Conservation (phyloP, 2,797 vertebrate species). For the Mormyrus proboscirostris region DNA sequence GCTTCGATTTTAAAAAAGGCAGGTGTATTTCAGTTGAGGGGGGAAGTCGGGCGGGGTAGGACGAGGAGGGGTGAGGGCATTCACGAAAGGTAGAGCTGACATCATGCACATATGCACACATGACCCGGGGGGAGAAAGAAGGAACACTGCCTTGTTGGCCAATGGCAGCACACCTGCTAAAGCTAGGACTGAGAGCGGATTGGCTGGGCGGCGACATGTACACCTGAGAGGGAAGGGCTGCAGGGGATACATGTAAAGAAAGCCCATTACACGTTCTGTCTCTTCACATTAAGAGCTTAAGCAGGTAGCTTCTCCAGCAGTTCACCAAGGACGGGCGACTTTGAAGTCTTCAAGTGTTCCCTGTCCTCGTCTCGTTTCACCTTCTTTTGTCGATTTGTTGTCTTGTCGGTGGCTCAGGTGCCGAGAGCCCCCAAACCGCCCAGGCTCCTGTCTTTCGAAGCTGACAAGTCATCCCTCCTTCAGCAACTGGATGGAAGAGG, state of each 20-base stretch:
- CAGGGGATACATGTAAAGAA: constrained; percentile 70
- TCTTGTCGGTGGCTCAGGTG: constrained; percentile 25
- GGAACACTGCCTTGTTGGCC: constrained; percentile 51
- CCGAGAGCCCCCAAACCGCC: constrained; percentile 21
- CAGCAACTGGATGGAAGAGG: constrained; percentile 55
- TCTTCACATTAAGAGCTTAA: constrained; percentile 79
- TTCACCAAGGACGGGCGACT: constrained; percentile 40
- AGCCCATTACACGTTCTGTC: constrained; percentile 79
- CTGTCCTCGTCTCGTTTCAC: constrained; percentile 38
- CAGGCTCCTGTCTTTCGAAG: constrained; percentile 32
- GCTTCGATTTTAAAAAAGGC: background rate
- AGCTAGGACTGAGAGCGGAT: constrained; percentile 62
- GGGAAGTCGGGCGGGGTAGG: constrained; percentile 40
- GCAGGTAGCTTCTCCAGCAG: constrained; percentile 52
- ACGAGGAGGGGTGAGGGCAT: constrained; percentile 44
- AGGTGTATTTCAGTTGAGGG: constrained; percentile 36
- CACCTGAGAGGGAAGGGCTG: constrained; percentile 64
- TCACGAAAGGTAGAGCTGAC: constrained; percentile 65
- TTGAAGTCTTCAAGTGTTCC: background rate
- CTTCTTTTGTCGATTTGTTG: constrained; percentile 34
- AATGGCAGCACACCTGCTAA: constrained; percentile 63
- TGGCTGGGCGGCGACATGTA: constrained; percentile 69
- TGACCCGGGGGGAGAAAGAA: constrained; percentile 7
- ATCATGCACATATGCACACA: constrained; percentile 57
- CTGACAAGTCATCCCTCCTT: constrained; percentile 57